Percentiles rank a stretch among this genome's conserved stretches.
Conservation (phyloP, 2,113 vertebrate genomes). For the Phocoena phocoena region DNA sequence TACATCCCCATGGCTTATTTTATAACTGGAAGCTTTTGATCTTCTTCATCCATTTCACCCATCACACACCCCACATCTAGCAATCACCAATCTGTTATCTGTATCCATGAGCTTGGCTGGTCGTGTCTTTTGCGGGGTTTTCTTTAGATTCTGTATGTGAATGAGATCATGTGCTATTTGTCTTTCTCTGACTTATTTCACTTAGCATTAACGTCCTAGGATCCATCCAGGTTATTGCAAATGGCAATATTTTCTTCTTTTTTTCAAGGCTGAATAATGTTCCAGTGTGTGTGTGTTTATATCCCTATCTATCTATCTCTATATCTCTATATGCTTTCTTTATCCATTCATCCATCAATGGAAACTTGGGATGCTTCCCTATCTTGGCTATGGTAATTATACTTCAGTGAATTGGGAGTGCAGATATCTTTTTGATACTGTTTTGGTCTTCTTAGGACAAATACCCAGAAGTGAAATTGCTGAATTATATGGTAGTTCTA, state of each 20-base stretch:
- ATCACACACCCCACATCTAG: not conserved
- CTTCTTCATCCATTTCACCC: not conserved
- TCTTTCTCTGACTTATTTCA: not conserved
- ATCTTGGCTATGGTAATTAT: not conserved
- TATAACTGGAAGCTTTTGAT: not conserved
- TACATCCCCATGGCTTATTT: not conserved
- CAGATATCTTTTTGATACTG: not conserved
- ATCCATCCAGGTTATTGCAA: not conserved
- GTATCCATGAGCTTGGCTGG: not conserved
- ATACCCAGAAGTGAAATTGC: not conserved
- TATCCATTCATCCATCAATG: not conserved
- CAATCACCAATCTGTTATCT: not conserved
- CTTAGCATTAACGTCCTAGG: accelerated
- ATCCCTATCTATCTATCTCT: not conserved
- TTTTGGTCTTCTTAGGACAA: not conserved
- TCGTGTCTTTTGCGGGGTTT: not conserved
- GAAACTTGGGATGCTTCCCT: not conserved
- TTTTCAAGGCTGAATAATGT: not conserved
- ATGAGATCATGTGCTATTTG: not conserved
- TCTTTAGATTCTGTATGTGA: not conserved
- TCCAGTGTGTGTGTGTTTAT: not conserved
- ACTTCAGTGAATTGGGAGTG: not conserved
- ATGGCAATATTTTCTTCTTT: not conserved
- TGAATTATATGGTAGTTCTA: not conserved
- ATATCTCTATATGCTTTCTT: not conserved